Evolutionary conservation across 2,888 invertebrate species (phyloP), one percentile per base, ranked within the genome.

Genomic region (Sceliomorpha sp.): DNA sequence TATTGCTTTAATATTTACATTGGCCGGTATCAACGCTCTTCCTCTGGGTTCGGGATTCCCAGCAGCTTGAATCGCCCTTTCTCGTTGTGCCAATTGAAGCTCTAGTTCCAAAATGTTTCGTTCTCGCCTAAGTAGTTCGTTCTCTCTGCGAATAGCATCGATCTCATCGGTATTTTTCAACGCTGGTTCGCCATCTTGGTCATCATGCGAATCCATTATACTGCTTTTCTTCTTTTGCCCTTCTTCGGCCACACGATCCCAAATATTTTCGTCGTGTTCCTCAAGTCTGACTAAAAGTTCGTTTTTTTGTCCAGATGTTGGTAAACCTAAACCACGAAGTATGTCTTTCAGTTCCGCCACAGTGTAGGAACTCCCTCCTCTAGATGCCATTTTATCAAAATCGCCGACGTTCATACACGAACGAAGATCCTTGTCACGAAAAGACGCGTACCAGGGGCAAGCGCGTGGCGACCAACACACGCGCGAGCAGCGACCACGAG

Each of bases 201-300:
- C 24, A 24, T 6, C 5, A 26, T 40, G 24, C 7, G 40, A n/a
- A 9, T n/a, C 2, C n/a, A 9, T 3, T 29, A 29, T 2, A 3
- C n/a, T 29, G 2, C n/a, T 3, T 9, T 29, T 29, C 29, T 29
- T 9, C n/a, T 37, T 17, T 37, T 32, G 2, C 32, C 1, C 10
- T 32, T 12, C 1, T 32, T 36, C 36, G 2, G 17, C 13, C 14
- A 44, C 14, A n/a, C 9, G 2, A 9, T 3, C 17, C 45, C 45
- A 45, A 14, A 45, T 45, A n/a, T 53, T 20, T n/a, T 36, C 27
- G 24, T 50, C 20, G 7, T 27, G 2, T 2, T 24, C 14, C 13
- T 50, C 50, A 3, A 50, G n/a, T 37, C 50, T 36, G 8, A 15
- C n/a, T 6, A 50, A 24, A n/a, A 50, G 12, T 12, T 50, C 50